Evolutionary conservation across 2,888 invertebrate species (phyloP).

Genomic region (Habrosyne pyritoides): DNA sequence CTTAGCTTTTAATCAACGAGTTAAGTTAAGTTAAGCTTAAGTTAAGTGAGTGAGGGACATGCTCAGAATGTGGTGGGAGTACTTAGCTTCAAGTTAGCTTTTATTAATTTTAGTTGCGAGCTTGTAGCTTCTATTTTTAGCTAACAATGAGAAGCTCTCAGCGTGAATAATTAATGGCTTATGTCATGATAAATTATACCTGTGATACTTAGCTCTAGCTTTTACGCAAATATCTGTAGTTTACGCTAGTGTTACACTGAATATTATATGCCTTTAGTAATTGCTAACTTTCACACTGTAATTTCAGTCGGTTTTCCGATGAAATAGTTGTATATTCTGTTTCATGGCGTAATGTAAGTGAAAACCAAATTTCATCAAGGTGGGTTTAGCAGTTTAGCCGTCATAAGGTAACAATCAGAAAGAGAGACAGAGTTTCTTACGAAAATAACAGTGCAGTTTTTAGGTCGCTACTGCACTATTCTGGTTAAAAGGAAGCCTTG

Average conservation of each 20-base stretch:
- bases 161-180: not conserved
- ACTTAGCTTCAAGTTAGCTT: not conserved
- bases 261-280: too few species aligned
- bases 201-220: not conserved
- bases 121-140: not conserved
- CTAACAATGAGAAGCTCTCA: not conserved
- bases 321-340: too few species aligned
- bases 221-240: not conserved
- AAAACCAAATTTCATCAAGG: too few species aligned
- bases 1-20: conserved; percentile 10
- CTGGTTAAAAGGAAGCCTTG: too few species aligned
- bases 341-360: too few species aligned
- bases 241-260: not conserved
- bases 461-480: too few species aligned
- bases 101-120: not conserved
- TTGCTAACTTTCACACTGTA: too few species aligned
- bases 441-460: too few species aligned
- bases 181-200: not conserved
- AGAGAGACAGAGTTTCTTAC: too few species aligned
- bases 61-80: conserved; percentile 1
- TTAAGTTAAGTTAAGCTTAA: conserved; percentile 11
- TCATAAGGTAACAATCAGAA: too few species aligned
- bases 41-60: conserved; percentile 7
- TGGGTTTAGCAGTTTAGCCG: too few species aligned
- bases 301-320: too few species aligned